phyloP scores from a whole-genome alignment of 2,113 vertebrate species.

The Bos javanicus region DNA sequence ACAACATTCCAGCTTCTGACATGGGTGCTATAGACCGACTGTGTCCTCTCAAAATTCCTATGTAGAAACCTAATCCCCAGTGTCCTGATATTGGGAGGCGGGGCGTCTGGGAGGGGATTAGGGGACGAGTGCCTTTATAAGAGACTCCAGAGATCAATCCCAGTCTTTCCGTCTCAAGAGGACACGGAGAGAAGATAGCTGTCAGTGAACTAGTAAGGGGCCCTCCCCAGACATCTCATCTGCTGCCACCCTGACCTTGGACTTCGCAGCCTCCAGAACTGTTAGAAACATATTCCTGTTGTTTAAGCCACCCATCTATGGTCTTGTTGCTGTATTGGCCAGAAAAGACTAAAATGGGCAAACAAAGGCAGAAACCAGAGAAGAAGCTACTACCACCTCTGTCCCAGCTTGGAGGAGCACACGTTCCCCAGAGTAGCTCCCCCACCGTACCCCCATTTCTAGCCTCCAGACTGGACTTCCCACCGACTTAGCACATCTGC shows the following conservation, averaged over 20 bases:
- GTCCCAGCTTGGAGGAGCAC: not conserved
- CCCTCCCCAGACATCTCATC: not conserved
- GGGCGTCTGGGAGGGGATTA: not conserved
- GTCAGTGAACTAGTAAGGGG: not conserved
- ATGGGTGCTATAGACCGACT: not conserved
- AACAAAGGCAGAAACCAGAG: not conserved
- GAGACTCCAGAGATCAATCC: not conserved
- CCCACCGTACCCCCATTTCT: fast-evolving
- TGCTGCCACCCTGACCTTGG: not conserved
- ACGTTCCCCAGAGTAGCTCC: not conserved
- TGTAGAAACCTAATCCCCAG: not conserved
- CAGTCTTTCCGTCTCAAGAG: not conserved
- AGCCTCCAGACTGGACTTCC: not conserved
- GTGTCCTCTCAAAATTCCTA: not conserved
- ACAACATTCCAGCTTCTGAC: not conserved
- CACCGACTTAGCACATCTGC: not conserved
- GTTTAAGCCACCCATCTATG: not conserved
- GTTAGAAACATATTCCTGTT: not conserved
- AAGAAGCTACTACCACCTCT: not conserved
- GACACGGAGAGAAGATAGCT: not conserved
- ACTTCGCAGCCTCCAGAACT: not conserved
- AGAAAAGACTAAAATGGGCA: not conserved
- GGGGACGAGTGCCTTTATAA: not conserved
- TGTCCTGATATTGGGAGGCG: not conserved
- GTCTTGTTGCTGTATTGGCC: not conserved